These are phyloP conservation scores for Neomonachus schauinslandi DNA, from an alignment of 2,113 vertebrate genomes.

Conservation along the genomic window DNA sequence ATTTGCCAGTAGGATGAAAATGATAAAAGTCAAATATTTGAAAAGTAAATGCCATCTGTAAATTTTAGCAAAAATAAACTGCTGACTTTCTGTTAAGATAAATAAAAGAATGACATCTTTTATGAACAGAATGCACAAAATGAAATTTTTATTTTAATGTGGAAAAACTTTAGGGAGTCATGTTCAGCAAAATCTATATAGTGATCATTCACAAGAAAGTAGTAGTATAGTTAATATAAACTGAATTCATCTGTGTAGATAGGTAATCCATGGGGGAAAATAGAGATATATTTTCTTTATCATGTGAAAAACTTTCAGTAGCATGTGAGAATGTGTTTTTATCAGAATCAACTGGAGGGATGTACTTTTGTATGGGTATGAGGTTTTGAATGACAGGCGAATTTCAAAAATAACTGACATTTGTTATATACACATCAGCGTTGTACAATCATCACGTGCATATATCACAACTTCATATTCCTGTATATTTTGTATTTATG, in stretches of 20 bases:
- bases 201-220: neutral
- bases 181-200: neutral
- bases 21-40: neutral
- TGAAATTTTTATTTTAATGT: conserved; percentile 30
- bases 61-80: conserved; percentile 36
- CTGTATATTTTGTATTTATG: neutral
- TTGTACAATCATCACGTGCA: neutral
- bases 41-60: neutral
- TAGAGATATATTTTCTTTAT: neutral
- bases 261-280: neutral
- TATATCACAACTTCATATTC: neutral
- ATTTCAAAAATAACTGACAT: conserved; percentile 44
- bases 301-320: neutral
- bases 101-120: conserved; percentile 9
- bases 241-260: conserved; percentile 34
- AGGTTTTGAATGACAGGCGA: neutral
- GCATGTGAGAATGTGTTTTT: neutral
- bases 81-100: conserved; percentile 5
- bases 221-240: conserved; percentile 39
- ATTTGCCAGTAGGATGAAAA: neutral
- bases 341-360: neutral
- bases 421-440: neutral
- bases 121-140: neutral
- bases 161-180: neutral
- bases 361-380: neutral